phyloP scores from a whole-genome alignment of 2,797 vertebrate species.

The Balearica regulorum region DNA sequence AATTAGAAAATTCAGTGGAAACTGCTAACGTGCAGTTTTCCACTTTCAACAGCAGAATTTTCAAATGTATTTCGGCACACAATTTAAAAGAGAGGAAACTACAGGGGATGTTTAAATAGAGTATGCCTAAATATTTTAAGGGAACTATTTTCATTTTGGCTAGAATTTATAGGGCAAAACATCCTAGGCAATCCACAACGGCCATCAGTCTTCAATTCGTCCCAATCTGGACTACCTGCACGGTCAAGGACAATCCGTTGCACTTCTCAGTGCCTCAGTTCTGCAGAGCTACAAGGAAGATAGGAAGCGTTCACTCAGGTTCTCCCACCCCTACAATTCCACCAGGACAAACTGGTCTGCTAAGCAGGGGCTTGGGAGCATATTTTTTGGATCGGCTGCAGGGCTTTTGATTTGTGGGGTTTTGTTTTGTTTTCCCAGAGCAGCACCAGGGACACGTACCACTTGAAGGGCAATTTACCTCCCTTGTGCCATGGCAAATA shows the following conservation, averaged over 20 bases:
- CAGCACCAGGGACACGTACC: neutral
- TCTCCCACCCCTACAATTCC: neutral
- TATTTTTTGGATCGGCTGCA: neutral
- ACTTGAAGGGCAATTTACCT: neutral
- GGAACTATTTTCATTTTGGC: neutral
- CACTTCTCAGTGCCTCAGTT: neutral
- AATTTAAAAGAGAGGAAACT: slow-evolving; percentile 3
- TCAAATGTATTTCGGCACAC: neutral
- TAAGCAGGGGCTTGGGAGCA: neutral
- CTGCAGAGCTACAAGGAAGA: neutral
- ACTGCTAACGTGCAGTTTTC: neutral
- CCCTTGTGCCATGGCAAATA: neutral
- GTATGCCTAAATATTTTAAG: slow-evolving; percentile 20
- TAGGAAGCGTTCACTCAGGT: neutral
- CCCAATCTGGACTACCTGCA: neutral
- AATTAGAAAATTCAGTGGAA: neutral
- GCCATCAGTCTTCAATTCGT: neutral
- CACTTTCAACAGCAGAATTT: neutral
- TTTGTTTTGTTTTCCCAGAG: neutral
- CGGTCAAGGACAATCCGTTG: fast-evolving
- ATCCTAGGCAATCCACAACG: neutral
- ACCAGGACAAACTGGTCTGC: neutral
- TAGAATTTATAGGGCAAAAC: neutral
- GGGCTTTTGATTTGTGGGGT: neutral
- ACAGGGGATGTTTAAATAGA: neutral